Base-by-base conservation (phyloP, 2,888 invertebrate species). In the Perithous albicinctus region DNA sequence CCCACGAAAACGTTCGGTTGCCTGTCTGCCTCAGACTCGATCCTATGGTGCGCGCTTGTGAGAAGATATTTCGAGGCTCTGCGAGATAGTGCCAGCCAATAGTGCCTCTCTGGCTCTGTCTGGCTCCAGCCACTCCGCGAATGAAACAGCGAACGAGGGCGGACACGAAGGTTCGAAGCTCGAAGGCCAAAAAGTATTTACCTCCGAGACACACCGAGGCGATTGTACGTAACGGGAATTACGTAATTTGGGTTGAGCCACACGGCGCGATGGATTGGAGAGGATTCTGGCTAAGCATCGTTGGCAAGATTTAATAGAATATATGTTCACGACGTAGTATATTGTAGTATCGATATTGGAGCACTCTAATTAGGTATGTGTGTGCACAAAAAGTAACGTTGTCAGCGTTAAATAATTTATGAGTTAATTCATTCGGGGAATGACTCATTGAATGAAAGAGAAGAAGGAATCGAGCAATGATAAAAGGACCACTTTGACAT, bases 181-280 rank as follows among this genome's bases (percentile, higher is more conserved):
- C 46, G 74, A 54, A 76, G 72, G 73, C 64, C 61, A 82, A 85
- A 77, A 73, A 85, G 87, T 88, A 88, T 86, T 86, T 86, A 87
- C 85, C 86, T 85, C 80, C 29, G 29, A 75, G 80, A 74, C 64
- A 70, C 79, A n/a, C n/a, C n/a, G 86, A 84, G 88, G 85, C 83
- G 81, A 85, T 85, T 82, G 84, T 84, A 75, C 85, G 85, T 63
- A 69, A 69, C 63, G 73, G 43, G 51, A 76, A 86, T 88, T 89
- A 87, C 88, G 81, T 87, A 89, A 86, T 90, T 87, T 85, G 86
- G 86, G 88, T 88, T 88, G 83, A 89, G 88, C 86, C 87, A 88
- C 87, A 88, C 84, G 77, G 18, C 43, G 63, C 54, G 29, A n/a
- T n/a, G 64, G 79, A 76, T 43, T 18, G 69, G 18, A 48, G 66